Evolutionary conservation across 1,140 invertebrate species (phyloP).

Genomic region (Bombus superbus): DNA sequence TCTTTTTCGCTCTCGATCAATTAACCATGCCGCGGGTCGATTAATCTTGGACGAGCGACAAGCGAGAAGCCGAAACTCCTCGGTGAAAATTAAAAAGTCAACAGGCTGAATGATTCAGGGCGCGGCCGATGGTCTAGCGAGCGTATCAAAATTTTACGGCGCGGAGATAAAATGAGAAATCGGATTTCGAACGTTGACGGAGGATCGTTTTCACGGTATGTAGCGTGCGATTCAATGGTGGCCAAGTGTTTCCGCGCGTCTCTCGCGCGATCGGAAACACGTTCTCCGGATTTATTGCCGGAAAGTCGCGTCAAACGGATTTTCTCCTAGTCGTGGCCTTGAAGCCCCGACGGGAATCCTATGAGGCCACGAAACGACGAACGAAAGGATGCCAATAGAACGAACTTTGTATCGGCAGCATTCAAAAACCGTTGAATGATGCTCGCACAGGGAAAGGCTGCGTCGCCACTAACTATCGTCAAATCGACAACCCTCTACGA

Average conservation of each 20-base stretch:
- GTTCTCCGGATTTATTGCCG: constrained; percentile 39
- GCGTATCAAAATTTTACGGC: background rate
- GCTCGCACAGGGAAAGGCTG: background rate
- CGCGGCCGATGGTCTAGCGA: background rate
- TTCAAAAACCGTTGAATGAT: constrained; percentile 13
- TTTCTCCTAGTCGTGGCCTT: constrained; percentile 35
- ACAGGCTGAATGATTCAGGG: background rate
- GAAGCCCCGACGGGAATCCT: constrained; percentile 2
- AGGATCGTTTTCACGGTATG: background rate
- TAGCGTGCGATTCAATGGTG: too few species aligned
- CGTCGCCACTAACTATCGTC: background rate
- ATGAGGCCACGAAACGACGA: background rate
- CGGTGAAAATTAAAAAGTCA: background rate
- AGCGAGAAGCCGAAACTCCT: background rate
- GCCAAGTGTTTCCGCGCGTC: background rate
- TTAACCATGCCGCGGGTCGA: background rate
- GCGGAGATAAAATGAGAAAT: constrained; percentile 26
- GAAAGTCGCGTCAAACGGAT: constrained; percentile 42
- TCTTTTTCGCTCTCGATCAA: background rate
- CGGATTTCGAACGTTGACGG: constrained; percentile 13
- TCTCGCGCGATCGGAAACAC: constrained; percentile 25
- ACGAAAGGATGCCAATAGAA: constrained; percentile 41
- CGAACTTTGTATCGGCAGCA: constrained; percentile 59
- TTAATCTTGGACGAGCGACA: background rate
- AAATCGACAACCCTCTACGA: constrained; percentile 1